These are phyloP conservation scores for Mormyrops boulengeri DNA, from an alignment of 2,797 vertebrate genomes.

Conservation along the genomic window DNA sequence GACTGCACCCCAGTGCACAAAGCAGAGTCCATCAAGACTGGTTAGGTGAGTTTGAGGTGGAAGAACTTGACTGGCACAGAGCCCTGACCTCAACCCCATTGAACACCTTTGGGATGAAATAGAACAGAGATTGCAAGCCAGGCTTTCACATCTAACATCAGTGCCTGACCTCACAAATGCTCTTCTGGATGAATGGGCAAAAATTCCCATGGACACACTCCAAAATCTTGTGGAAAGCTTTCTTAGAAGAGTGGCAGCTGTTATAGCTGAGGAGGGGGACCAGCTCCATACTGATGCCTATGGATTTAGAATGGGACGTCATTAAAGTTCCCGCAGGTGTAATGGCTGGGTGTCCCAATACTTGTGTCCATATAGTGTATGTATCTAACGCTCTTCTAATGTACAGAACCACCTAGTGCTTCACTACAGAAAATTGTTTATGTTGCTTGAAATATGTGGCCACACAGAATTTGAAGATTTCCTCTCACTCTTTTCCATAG, in stretches of 20 bases:
- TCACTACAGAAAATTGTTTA: too few relatives aligned
- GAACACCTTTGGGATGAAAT: not conserved
- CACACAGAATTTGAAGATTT: not conserved
- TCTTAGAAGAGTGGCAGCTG: not conserved
- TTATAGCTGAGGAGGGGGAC: not conserved
- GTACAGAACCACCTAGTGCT: not conserved
- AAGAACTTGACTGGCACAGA: not conserved
- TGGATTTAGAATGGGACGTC: too few relatives aligned
- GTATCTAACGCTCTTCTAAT: not conserved
- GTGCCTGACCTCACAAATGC: not conserved
- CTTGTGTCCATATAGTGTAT: too few relatives aligned
- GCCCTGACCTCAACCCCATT: not conserved
- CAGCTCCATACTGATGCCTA: not conserved
- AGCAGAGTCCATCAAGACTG: not conserved
- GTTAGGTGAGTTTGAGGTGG: not conserved
- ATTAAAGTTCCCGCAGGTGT: too few relatives aligned
- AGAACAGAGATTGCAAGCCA: not conserved
- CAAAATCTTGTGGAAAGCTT: not conserved
- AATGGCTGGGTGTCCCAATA: too few relatives aligned
- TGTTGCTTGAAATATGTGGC: too few relatives aligned
- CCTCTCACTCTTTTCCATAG: not conserved
- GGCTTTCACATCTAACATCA: not conserved
- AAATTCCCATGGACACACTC: not conserved
- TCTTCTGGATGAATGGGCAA: not conserved
- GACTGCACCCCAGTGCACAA: not conserved